A percentile compares a stretch with the other conserved stretches of the same genome.
Evolutionary conservation across 2,888 invertebrate species (phyloP).

Genomic region (Heliconius charithonia): DNA sequence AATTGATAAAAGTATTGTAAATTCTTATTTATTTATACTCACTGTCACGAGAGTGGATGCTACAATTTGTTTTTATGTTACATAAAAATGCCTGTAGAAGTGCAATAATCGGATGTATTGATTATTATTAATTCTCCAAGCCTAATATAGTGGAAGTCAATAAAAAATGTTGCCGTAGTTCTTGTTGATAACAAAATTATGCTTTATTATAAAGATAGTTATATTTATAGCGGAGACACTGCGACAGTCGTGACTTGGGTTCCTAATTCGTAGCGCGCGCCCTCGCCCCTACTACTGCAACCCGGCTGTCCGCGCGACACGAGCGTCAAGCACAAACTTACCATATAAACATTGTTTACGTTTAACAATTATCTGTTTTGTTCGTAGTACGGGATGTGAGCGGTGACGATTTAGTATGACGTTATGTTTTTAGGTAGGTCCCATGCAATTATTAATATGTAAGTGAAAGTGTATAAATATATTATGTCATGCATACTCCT

Average conservation of each 20-base stretch:
- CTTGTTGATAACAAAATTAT: constrained; percentile 77
- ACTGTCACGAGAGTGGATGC: constrained; percentile 45
- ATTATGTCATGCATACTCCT: constrained; percentile 69
- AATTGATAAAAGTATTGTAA: not conserved
- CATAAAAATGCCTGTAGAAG: not conserved
- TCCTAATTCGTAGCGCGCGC: constrained; percentile 58
- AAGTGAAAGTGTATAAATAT: constrained; percentile 81
- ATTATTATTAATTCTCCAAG: constrained; percentile 68
- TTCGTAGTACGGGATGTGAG: constrained; percentile 70
- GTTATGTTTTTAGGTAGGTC: constrained; percentile 75
- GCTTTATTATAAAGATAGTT: constrained; percentile 77
- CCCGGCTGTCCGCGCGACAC: constrained; percentile 58
- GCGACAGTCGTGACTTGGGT: constrained; percentile 63
- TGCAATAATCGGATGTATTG: constrained; percentile 17
- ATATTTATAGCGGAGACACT: constrained; percentile 71
- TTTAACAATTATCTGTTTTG: constrained; percentile 60
- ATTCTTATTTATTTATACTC: not conserved
- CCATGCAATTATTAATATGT: constrained; percentile 78
- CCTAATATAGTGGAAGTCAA: constrained; percentile 70
- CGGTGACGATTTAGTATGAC: constrained; percentile 64
- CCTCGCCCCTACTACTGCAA: constrained; percentile 48
- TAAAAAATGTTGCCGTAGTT: constrained; percentile 76
- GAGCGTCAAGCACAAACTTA: constrained; percentile 79
- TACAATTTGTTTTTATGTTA: not conserved
- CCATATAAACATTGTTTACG: constrained; percentile 66